Percentiles rank a stretch among this genome's conserved stretches.
phyloP scores from a whole-genome alignment of 2,888 invertebrate genomes.

The Pristionchus exspectatus region DNA sequence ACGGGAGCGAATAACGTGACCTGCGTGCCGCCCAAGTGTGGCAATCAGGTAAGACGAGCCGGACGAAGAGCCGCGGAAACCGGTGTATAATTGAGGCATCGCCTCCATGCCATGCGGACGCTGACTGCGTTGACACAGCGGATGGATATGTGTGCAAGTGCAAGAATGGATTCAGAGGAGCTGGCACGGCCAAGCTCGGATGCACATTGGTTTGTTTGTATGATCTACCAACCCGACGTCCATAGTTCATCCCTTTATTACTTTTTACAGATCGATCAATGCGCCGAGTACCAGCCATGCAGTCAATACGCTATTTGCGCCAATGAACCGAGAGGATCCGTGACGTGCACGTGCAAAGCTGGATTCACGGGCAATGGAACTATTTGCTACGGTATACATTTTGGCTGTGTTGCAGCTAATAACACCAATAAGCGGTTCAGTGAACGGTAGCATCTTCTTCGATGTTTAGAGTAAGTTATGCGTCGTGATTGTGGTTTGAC shows the following conservation, averaged over 20 bases:
- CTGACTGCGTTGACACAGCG: constrained; percentile 64
- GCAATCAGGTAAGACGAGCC: background rate
- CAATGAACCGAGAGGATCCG: constrained; percentile 54
- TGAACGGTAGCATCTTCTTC: background rate
- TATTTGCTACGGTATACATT: constrained; percentile 4
- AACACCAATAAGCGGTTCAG: background rate
- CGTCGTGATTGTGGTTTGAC: background rate
- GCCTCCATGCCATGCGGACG: constrained; percentile 66
- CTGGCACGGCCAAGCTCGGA: constrained; percentile 54
- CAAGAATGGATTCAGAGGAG: constrained; percentile 56
- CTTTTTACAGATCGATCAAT: constrained; percentile 51
- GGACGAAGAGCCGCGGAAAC: background rate
- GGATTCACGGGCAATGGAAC: constrained; percentile 80
- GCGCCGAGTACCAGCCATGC: constrained; percentile 56
- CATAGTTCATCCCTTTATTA: background rate
- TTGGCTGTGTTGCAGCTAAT: background rate
- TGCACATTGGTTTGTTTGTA: constrained; percentile 15
- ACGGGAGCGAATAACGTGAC: constrained; percentile 54
- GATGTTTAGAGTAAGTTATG: constrained; percentile 18
- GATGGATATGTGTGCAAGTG: constrained; percentile 68
- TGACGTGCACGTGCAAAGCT: constrained; percentile 81
- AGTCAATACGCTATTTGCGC: constrained; percentile 56
- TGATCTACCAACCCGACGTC: background rate
- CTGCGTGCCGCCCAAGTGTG: constrained; percentile 53
- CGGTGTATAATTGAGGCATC: constrained; percentile 43